These are phyloP conservation scores for Pagetopsis macropterus DNA, from an alignment of 2,797 vertebrate genomes.

Conservation along the genomic window DNA sequence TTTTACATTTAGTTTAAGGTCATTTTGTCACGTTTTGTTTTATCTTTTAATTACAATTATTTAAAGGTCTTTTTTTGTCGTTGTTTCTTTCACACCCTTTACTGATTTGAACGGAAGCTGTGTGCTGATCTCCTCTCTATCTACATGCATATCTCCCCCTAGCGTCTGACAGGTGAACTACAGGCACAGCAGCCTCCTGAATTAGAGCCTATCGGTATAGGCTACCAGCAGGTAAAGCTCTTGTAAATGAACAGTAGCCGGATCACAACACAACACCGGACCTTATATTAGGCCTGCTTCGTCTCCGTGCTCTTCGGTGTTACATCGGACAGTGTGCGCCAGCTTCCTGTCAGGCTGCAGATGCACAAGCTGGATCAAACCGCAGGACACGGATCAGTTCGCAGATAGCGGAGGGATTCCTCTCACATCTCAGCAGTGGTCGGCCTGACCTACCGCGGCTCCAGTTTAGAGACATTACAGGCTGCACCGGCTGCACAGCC, in stretches of 20 bases:
- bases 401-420: conserved; percentile 58
- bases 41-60: not conserved
- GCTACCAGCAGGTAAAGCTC: not conserved
- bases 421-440: conserved; percentile 49
- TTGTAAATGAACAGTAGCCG: conserved; percentile 12
- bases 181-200: conserved; percentile 28
- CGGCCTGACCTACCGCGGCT: conserved; percentile 31
- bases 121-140: conserved; percentile 7
- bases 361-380: conserved; percentile 53
- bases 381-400: conserved; percentile 58
- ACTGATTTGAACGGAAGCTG: not conserved
- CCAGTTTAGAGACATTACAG: conserved; percentile 32
- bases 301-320: not conserved
- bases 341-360: conserved; percentile 57
- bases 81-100: not conserved
- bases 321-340: conserved; percentile 38
- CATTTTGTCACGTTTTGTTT: too few species aligned
- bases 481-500: conserved; percentile 14
- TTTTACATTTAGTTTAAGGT: too few species aligned
- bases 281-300: not conserved
- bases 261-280: not conserved
- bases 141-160: conserved; percentile 77
- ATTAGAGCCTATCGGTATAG: conserved; percentile 19
- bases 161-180: conserved; percentile 63
- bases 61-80: not conserved